These are phyloP conservation scores for Promerops cafer DNA, from an alignment of 2,113 vertebrate genomes.

Conservation along the genomic window DNA sequence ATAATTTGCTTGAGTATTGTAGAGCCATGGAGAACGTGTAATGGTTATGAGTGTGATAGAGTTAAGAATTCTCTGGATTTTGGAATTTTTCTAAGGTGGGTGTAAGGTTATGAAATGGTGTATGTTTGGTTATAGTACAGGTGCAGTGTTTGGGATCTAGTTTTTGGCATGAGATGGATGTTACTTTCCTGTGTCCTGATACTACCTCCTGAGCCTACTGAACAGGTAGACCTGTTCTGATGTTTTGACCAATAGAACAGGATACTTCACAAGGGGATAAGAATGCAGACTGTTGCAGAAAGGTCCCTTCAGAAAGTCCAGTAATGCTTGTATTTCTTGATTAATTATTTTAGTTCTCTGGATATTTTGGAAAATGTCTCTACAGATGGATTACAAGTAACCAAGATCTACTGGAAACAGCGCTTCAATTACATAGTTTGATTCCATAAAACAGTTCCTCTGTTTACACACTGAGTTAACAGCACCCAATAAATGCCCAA, in stretches of 20 bases:
- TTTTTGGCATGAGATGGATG: neutral
- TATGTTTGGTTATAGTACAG: neutral
- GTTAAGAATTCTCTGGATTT: neutral
- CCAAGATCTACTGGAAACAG: constrained; percentile 45
- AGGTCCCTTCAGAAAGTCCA: neutral
- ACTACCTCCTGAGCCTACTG: neutral
- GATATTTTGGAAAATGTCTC: constrained; percentile 56
- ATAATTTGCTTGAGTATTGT: neutral
- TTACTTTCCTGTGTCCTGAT: neutral
- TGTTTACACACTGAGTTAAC: constrained; percentile 20
- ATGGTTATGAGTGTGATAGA: neutral
- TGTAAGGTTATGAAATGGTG: neutral
- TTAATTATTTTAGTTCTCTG: constrained; percentile 58
- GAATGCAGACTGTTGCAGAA: neutral
- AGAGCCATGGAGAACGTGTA: neutral
- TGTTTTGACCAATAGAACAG: neutral
- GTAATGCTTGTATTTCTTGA: constrained; percentile 20
- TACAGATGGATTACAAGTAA: constrained; percentile 51
- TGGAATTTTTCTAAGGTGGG: neutral
- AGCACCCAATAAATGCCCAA: constrained; percentile 60
- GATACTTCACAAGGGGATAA: neutral
- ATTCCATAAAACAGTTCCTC: constrained; percentile 60
- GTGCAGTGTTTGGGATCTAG: neutral
- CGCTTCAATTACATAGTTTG: constrained; percentile 21
- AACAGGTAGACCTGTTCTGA: neutral